Base-by-base conservation (phyloP, 1,140 invertebrate genomes). In the Platyscapa corneri region DNA sequence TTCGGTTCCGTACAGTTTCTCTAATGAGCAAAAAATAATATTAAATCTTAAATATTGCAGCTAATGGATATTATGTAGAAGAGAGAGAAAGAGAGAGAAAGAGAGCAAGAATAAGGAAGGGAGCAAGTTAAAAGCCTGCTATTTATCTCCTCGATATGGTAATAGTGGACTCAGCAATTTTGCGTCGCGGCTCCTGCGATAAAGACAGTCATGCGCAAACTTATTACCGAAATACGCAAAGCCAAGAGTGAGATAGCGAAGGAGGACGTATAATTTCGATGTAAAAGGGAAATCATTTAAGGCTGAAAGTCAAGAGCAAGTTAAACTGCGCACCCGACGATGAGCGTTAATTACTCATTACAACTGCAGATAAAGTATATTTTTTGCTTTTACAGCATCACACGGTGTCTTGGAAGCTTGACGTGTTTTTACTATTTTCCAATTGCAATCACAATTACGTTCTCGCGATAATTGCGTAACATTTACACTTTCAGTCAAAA, bases 131-230 rank as follows among this genome's bases (percentile, higher is more conserved):
- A 88, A 85, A 89, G 88, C 88, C 86, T 79, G 82, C 74, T 89
- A 90, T 89, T 90, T 90, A 90, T 90, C 88, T 89, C 82, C 82
- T 89, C 89, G 89, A 90, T 90, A 90, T 90, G 89, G 87, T 90
- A 90, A 90, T 90, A 87, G 88, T 83, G 85, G 88, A 88, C 85
- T 86, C 75, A 85, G 89, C 86, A 90, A 90, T 90, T 90, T 88
- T 20, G 46, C 32, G 77, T 32, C 37, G 67, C 49, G 46, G 49
- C 49, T 65, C n/a, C 65, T 27, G 30, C 75, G 82, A 84, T 84
- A 79, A 72, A 84, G 75, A 84, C 76, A 49, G 23, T 34, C 76
- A 5, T 20, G 74, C 16, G 65, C 46, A 60, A 75, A 85, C 46
- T 84, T 84, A 84, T 79, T 56, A 74, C 76, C 49, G 65, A 84